phyloP scores from a whole-genome alignment of 1,140 invertebrate genomes.

The Macrobrachium nipponense region DNA sequence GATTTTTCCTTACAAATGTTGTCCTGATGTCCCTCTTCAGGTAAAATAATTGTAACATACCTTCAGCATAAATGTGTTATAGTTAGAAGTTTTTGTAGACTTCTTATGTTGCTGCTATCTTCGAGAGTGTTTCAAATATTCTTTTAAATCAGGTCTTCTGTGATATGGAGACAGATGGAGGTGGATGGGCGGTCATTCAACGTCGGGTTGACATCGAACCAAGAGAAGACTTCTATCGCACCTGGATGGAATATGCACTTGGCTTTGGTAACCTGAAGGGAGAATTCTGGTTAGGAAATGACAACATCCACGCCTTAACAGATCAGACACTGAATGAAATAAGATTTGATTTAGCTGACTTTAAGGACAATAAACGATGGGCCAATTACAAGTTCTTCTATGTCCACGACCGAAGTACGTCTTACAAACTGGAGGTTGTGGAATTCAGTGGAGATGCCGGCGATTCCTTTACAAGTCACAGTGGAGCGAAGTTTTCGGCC shows the following conservation, averaged over 20 bases:
- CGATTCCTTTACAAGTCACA: constrained; percentile 55
- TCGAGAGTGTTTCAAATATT: background rate
- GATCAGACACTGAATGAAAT: constrained; percentile 54
- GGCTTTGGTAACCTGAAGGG: constrained; percentile 70
- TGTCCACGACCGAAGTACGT: constrained; percentile 53
- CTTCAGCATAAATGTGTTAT: too few relatives aligned
- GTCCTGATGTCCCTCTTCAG: too few relatives aligned
- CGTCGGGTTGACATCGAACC: constrained; percentile 51
- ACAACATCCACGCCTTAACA: constrained; percentile 63
- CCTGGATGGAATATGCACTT: constrained; percentile 71
- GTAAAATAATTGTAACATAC: too few relatives aligned
- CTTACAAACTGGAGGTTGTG: constrained; percentile 59
- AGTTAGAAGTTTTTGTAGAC: too few relatives aligned
- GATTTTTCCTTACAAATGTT: too few relatives aligned
- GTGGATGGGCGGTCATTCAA: constrained; percentile 67
- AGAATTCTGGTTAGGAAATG: constrained; percentile 69
- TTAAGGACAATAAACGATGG: constrained; percentile 57
- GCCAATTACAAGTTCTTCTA: constrained; percentile 64
- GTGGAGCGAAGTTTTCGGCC: constrained; percentile 65
- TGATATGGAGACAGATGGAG: constrained; percentile 61
- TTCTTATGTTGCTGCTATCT: too few relatives aligned
- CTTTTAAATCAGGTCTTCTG: constrained; percentile 65
- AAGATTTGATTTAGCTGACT: constrained; percentile 65
- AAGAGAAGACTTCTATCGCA: constrained; percentile 65
- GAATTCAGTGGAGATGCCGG: constrained; percentile 62